Evolutionary conservation across 2,113 vertebrate species (phyloP), one percentile per base, ranked within the genome.

Genomic region (Anarhynchus alexandrinus): DNA sequence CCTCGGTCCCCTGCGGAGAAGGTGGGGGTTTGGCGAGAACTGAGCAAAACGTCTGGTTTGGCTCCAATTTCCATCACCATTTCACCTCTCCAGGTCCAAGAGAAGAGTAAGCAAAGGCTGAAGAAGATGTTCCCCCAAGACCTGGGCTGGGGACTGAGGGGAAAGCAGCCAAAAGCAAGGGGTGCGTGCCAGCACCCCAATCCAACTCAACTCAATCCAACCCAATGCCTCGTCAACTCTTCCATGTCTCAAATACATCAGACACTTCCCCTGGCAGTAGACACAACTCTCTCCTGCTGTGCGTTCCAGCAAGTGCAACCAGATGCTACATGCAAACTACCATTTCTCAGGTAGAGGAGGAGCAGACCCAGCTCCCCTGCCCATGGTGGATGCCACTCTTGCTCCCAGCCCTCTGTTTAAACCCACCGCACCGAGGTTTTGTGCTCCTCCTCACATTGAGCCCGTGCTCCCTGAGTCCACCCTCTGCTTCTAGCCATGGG

Each of bases 1-100:
- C 42, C 19, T 1, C 1, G 0, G 42, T 5, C 11, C 64, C 36
- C 20, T 7, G 22, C 0, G 0, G 34, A 52, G 49, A 40, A 82
- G 54, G 18, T 17, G 49, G 8, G 25, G 7, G 20, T 30, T 69
- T 52, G 65, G 66, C 14, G 40, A 36, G 40, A 89, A 65, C n/a
- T 10, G 12, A 74, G 36, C 55, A 58, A 40, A 47, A 57, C 3
- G 0, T 9, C 34, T 38, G n/a, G 4, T 36, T 32, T 18, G 29
- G 64, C 71, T 82, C n/a, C 1, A 1, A 55, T 10, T 67, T 47
- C 54, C 30, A 32, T 7, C 21, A 27, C 55, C 26, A 9, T 5
- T 32, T 54, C 36, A 42, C 21, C 84, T 40, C 15, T 40, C 78
- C 49, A 29, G 27, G 17, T 52, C 27, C 47, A 57, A 59, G 27